Conservation (phyloP, 2,797 vertebrate genomes). For the Paratrypauchen microcephalus region DNA sequence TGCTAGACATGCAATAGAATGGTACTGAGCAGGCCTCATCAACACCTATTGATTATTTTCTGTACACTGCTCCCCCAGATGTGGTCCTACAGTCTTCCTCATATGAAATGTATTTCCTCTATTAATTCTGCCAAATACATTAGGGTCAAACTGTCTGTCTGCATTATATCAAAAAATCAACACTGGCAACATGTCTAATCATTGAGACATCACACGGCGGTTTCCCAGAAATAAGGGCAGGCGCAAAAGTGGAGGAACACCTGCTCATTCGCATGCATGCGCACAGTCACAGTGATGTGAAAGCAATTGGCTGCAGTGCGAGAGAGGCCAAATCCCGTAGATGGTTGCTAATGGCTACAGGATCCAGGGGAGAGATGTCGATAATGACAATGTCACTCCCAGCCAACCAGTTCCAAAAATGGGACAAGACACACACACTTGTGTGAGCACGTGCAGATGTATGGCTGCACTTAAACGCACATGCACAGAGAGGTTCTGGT, state of each 20-base stretch:
- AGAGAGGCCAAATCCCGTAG: slow-evolving; percentile 62
- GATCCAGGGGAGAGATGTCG: slow-evolving; percentile 67
- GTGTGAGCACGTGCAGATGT: slow-evolving; percentile 35
- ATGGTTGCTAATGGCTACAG: slow-evolving; percentile 78
- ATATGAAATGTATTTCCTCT: slow-evolving; percentile 21
- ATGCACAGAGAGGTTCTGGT: not conserved
- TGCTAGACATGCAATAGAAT: slow-evolving; percentile 65
- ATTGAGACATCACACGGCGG: slow-evolving; percentile 37
- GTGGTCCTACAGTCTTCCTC: slow-evolving; percentile 30
- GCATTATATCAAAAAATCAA: slow-evolving; percentile 66
- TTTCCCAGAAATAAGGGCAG: slow-evolving; percentile 20
- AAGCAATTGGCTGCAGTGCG: slow-evolving; percentile 71
- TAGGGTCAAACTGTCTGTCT: slow-evolving; percentile 36
- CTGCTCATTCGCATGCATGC: slow-evolving; percentile 75
- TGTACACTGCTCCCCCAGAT: slow-evolving; percentile 46
- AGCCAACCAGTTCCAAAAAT: slow-evolving; percentile 60
- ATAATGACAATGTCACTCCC: slow-evolving; percentile 75
- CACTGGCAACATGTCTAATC: slow-evolving; percentile 40
- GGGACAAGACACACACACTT: slow-evolving; percentile 50
- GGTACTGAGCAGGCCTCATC: slow-evolving; percentile 66
- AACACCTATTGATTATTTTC: slow-evolving; percentile 69
- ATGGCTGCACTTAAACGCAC: slow-evolving; percentile 31
- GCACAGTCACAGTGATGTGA: slow-evolving; percentile 64
- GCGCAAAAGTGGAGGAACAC: slow-evolving; percentile 46
- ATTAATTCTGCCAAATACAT: slow-evolving; percentile 39